phyloP scores from a whole-genome alignment of 2,113 vertebrate species.

The Hystrix cristata region DNA sequence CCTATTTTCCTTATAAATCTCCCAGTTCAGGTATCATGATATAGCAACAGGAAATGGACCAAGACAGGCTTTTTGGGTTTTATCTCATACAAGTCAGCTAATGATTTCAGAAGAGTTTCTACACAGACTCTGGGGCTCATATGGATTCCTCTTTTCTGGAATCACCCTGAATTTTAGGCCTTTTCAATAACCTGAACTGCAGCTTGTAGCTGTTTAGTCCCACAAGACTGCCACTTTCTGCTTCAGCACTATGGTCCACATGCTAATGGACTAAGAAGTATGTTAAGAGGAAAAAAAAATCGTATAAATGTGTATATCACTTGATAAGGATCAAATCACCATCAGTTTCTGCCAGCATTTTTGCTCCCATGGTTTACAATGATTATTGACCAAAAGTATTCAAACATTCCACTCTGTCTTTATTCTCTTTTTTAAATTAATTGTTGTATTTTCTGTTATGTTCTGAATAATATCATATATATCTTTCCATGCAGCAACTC shows the following conservation, averaged over 20 bases:
- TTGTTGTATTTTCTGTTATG: slow-evolving; percentile 36
- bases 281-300: not conserved
- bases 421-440: not conserved
- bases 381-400: not conserved
- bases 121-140: not conserved
- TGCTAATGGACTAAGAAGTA: not conserved
- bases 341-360: not conserved
- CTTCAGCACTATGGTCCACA: not conserved
- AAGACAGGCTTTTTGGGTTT: not conserved
- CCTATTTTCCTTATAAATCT: not conserved
- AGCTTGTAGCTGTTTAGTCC: not conserved
- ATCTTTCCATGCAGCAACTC: slow-evolving; percentile 10
- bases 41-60: not conserved
- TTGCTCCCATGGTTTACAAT: not conserved
- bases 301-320: not conserved
- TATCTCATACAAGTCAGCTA: not conserved
- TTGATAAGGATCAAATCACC: not conserved
- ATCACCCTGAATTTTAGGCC: not conserved
- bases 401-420: not conserved
- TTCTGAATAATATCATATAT: slow-evolving; percentile 40
- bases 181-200: not conserved
- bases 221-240: not conserved
- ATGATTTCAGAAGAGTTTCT: not conserved
- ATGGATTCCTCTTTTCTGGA: not conserved
- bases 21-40: not conserved